Conservation (phyloP, 2,113 vertebrate genomes). For the Bubalus kerabau region DNA sequence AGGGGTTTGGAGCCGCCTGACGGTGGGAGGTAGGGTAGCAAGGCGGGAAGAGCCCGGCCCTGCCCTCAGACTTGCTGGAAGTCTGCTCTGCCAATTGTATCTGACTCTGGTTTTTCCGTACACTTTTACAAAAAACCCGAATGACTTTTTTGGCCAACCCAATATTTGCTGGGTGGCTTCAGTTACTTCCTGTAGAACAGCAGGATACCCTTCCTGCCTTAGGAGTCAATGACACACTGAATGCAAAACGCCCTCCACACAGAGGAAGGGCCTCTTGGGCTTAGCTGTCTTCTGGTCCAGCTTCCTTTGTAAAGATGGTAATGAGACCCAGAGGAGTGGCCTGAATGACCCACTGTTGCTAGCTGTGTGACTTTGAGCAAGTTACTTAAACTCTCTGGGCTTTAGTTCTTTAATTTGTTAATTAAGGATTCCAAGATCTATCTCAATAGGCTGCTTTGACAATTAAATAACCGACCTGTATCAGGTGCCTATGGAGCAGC, state of each 20-base stretch:
- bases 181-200: not conserved
- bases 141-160: not conserved
- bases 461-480: not conserved
- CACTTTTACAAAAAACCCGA: not conserved
- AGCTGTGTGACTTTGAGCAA: not conserved
- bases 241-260: not conserved
- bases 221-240: not conserved
- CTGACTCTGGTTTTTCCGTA: not conserved
- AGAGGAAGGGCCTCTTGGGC: not conserved
- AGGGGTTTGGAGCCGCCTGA: fast-evolving
- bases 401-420: not conserved
- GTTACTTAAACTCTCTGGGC: not conserved
- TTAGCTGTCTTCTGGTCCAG: not conserved
- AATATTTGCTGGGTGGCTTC: not conserved
- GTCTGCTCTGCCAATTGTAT: not conserved
- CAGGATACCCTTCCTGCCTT: not conserved
- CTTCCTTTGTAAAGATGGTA: not conserved
- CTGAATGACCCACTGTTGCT: not conserved
- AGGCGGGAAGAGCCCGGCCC: not conserved
- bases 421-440: not conserved
- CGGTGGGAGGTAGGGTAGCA: not conserved
- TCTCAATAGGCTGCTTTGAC: not conserved
- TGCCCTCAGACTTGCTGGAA: not conserved
- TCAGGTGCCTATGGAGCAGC: not conserved
- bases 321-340: not conserved